Evolutionary conservation across 2,888 invertebrate species (phyloP).

Genomic region (Macrophya annulata): DNA sequence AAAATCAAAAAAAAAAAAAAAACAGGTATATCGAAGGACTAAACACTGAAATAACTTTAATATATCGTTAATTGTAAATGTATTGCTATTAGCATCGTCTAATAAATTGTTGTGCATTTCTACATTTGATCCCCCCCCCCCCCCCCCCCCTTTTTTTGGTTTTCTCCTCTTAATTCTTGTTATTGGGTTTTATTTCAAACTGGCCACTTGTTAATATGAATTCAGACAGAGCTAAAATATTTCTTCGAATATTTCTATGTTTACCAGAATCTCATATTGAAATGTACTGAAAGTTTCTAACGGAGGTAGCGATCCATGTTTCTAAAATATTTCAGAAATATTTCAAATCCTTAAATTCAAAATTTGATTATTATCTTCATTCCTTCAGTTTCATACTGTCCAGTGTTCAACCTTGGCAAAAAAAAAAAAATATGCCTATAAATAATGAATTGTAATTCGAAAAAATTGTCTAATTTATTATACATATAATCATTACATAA

Average conservation of each 20-base stretch:
- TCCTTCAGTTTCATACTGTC: neutral
- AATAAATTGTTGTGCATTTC: constrained; percentile 1
- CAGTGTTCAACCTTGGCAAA: constrained; percentile 1
- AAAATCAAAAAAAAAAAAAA: no score
- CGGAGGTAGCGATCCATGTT: neutral
- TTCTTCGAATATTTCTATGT: neutral
- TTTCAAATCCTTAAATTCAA: neutral
- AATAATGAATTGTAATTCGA: neutral
- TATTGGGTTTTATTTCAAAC: no score
- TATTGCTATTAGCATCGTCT: constrained; percentile 1
- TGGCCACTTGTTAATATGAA: no score
- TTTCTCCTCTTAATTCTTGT: no score
- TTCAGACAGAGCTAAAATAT: neutral
- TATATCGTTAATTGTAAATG: neutral
- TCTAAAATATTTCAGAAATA: neutral
- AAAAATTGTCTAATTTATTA: neutral
- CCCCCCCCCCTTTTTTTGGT: no score
- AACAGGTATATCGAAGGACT: neutral
- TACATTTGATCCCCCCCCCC: neutral
- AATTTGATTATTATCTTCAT: neutral
- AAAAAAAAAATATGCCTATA: neutral
- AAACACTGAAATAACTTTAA: neutral
- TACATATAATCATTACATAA: neutral
- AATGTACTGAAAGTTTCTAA: no score
- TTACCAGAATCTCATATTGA: neutral